Conservation (phyloP, 2,888 invertebrate species). For the Ormyrus rosae region DNA sequence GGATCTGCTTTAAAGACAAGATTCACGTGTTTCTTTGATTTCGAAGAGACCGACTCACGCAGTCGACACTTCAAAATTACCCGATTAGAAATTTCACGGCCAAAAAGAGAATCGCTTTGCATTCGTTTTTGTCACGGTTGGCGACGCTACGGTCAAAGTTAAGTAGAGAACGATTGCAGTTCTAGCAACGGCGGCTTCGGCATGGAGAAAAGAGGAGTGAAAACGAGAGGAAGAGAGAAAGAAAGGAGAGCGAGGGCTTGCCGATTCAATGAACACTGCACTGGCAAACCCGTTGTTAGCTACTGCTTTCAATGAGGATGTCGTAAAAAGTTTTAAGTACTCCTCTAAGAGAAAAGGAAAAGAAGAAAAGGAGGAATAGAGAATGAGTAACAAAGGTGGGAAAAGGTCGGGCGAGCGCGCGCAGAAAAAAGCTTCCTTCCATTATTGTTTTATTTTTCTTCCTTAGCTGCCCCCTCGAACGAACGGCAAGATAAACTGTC, state of each 20-base stretch:
- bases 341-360: conserved; percentile 55
- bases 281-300: conserved; percentile 42
- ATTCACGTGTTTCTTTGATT: no score
- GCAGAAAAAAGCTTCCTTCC: conserved; percentile 29
- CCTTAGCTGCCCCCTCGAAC: conserved; percentile 3
- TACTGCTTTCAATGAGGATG: conserved; percentile 67
- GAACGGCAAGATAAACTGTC: conserved; percentile 8
- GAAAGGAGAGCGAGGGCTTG: conserved; percentile 4
- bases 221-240: background rate
- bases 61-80: conserved; percentile 7
- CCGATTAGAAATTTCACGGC: conserved; percentile 48
- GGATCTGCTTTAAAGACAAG: no score
- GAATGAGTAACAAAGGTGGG: conserved; percentile 40
- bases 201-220: background rate
- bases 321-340: conserved; percentile 70
- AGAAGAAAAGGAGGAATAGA: conserved; percentile 44
- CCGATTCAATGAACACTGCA: conserved; percentile 61
- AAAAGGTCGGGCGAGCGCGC: conserved; percentile 7
- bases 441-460: conserved; percentile 21
- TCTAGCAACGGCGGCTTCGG: no score
- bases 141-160: conserved; percentile 35
- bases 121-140: conserved; percentile 13
- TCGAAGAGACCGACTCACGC: no score
- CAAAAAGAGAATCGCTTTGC: conserved; percentile 37
- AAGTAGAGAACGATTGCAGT: conserved; percentile 22